A percentile compares a stretch with the other conserved stretches of the same genome.
phyloP scores from a whole-genome alignment of 2,888 invertebrate species.

The Drosophila vallismaia region DNA sequence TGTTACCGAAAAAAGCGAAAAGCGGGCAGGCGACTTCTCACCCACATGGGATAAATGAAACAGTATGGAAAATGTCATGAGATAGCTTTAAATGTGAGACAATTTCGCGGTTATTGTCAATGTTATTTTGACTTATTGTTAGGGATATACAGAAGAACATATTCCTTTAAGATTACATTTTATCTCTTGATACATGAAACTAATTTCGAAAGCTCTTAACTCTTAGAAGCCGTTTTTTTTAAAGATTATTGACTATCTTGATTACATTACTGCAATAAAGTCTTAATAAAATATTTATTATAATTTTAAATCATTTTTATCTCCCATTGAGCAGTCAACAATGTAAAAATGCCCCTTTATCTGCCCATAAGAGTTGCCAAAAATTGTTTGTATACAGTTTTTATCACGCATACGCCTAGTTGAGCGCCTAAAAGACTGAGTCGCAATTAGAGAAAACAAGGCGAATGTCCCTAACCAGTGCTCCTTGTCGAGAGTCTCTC shows the following conservation, averaged over 20 bases:
- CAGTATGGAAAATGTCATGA: not conserved
- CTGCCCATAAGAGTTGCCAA: constrained; percentile 22
- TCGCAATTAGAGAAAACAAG: constrained; percentile 70
- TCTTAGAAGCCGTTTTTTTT: too few species aligned
- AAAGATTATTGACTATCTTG: too few species aligned
- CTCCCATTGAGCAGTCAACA: constrained; percentile 2
- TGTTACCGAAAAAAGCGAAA: not conserved
- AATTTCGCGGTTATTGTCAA: constrained; percentile 17
- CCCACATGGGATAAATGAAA: not conserved
- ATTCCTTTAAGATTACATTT: too few species aligned
- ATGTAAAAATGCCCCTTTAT: constrained; percentile 7
- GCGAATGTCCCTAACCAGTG: constrained; percentile 13
- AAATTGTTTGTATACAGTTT: constrained; percentile 43
- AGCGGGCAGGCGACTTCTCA: not conserved
- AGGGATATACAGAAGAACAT: too few species aligned
- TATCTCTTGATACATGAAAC: not conserved
- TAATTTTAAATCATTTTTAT: not conserved
- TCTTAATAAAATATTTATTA: not conserved
- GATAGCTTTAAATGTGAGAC: constrained; percentile 28
- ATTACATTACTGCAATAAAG: not conserved
- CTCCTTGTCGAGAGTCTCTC: constrained; percentile 7
- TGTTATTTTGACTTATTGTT: constrained; percentile 5
- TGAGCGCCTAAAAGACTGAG: constrained; percentile 57
- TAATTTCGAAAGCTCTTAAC: too few species aligned
- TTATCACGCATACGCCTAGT: constrained; percentile 68